Conservation (phyloP, 1,140 invertebrate species). For the Aphidius gifuensis region DNA sequence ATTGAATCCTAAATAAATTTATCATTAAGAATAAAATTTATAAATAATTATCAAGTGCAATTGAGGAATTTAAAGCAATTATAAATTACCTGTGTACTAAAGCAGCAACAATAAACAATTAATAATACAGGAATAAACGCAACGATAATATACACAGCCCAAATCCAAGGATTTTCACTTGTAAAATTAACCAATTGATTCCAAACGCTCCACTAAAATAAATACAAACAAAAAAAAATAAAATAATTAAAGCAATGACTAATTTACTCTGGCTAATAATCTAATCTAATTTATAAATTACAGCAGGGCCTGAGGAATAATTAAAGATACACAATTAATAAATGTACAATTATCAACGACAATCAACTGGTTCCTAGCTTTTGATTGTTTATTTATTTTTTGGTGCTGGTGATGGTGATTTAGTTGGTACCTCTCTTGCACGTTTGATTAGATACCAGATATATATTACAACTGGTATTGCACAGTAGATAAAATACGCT, state of each 20-base stretch:
- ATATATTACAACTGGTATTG: conserved; percentile 69
- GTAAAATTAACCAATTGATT: conserved; percentile 77
- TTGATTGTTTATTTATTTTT: too few species aligned
- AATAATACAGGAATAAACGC: conserved; percentile 75
- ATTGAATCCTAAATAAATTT: conserved; percentile 18
- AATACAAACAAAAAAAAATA: conserved; percentile 29
- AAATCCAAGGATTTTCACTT: conserved; percentile 87
- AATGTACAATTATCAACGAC: background rate
- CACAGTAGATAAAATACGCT: conserved; percentile 72
- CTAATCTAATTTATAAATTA: background rate
- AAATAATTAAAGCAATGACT: conserved; percentile 17
- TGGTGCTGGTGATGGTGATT: background rate
- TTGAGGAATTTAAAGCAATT: too few species aligned
- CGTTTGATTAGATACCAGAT: conserved; percentile 66
- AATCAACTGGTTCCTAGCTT: too few species aligned
- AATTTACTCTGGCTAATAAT: conserved; percentile 6
- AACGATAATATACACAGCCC: conserved; percentile 80
- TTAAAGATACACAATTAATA: conserved; percentile 26
- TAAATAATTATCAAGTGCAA: too few species aligned
- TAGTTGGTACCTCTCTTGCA: conserved; percentile 63
- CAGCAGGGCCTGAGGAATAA: conserved; percentile 18
- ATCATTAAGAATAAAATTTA: background rate
- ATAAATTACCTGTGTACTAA: conserved; percentile 54
- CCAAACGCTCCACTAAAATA: conserved; percentile 75
- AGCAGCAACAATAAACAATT: conserved; percentile 79